Conservation (phyloP, 2,113 vertebrate genomes). For the Burhinus bistriatus region DNA sequence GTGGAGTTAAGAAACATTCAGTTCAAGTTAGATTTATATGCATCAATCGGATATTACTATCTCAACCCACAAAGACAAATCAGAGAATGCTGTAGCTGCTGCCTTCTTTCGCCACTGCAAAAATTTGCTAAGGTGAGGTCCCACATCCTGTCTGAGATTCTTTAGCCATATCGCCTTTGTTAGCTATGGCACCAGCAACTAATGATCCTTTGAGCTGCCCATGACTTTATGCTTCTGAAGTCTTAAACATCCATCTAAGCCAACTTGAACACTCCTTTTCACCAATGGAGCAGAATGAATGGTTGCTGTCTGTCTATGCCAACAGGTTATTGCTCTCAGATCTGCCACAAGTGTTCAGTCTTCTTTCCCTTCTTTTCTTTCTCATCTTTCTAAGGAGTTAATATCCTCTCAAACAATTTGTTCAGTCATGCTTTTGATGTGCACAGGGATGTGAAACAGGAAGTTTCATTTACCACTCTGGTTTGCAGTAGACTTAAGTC, state of each 20-base stretch:
- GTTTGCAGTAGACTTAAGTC: background rate
- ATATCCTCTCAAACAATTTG: background rate
- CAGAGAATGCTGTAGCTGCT: background rate
- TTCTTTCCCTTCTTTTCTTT: background rate
- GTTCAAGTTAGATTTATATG: background rate
- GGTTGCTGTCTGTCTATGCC: background rate
- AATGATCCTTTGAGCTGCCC: background rate
- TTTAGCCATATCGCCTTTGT: background rate
- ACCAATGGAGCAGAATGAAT: background rate
- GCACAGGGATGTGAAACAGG: background rate
- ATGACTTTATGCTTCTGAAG: background rate
- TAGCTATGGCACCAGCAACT: background rate
- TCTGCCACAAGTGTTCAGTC: background rate
- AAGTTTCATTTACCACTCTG: background rate
- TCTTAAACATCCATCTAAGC: background rate
- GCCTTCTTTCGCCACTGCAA: background rate
- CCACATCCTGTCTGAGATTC: background rate
- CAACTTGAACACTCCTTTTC: background rate
- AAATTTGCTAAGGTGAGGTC: background rate
- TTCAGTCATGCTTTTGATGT: background rate
- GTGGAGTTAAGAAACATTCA: background rate
- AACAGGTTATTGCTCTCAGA: background rate
- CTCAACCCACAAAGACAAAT: background rate
- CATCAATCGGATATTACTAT: background rate
- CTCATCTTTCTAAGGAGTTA: background rate